Evolutionary conservation across 2,113 vertebrate species (phyloP).

Genomic region (Apteryx owenii): DNA sequence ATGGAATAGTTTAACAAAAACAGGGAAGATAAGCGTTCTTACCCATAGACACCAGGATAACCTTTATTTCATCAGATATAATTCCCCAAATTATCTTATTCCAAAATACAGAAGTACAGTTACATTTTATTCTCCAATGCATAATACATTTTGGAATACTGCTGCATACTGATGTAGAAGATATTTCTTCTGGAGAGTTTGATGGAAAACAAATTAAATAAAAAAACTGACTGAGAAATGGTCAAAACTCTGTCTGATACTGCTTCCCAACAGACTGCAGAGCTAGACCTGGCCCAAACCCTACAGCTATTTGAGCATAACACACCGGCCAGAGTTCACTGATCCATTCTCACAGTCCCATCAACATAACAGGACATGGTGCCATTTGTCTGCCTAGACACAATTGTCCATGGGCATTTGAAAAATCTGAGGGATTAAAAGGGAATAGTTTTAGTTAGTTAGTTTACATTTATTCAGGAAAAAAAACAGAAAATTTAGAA

Average conservation of each 20-base stretch:
- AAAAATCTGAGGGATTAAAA: background rate
- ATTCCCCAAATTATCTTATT: background rate
- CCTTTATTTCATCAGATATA: background rate
- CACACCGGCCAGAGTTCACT: background rate
- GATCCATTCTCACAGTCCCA: background rate
- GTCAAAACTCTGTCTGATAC: conserved; percentile 6
- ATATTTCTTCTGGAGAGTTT: background rate
- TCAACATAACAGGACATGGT: background rate
- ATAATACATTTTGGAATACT: background rate
- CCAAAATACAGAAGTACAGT: background rate
- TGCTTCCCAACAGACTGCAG: conserved; percentile 21
- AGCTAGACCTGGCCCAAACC: conserved; percentile 3
- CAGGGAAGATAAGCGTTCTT: background rate
- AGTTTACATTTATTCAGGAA: background rate
- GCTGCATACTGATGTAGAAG: background rate
- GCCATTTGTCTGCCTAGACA: background rate
- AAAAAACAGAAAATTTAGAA: background rate
- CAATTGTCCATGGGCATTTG: background rate
- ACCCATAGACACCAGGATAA: background rate
- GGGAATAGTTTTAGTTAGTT: background rate
- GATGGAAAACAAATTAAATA: conserved; percentile 41
- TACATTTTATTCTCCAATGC: background rate
- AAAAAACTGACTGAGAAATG: conserved; percentile 6
- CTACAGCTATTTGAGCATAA: background rate
- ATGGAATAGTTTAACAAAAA: background rate